Evolutionary conservation across 2,888 invertebrate genomes (phyloP), one percentile per base, ranked within the genome.

Genomic region (Apodemia mormo): DNA sequence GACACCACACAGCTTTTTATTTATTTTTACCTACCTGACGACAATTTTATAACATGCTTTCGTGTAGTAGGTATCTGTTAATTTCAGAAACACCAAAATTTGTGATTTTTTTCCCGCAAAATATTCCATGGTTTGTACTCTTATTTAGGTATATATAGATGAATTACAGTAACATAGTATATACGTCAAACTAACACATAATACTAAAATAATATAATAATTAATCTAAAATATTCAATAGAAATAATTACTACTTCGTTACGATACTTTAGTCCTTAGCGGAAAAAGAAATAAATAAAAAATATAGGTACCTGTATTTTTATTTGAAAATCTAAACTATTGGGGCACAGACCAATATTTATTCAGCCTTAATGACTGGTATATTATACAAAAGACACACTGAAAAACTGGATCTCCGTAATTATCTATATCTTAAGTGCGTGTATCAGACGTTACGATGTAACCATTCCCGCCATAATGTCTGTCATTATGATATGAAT

Each of bases 401-500:
- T 33, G 58, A 30, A 30, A 58, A 61, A 33, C 61, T 33, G 61
- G 30, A 61, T 61, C 33, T 33, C 61, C 14, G n/a, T 61, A 61
- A 61, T 61, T 61, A 61, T 61, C 61, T 61, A 7, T 5, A 61
- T 33, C 33, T 12, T 61, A 37, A 61, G 33, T 33, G 33, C 33
- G 61, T 61, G 33, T 33, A 61, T 61, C 61, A 61, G 61, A 61
- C 61, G 61, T 37, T 22, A 22, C n/a, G 52, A 52, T 52, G 52
- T 52, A 61, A 61, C 61, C 61, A 61, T 61, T 61, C 61, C 61
- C 14, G 30, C 33, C 61, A 69, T 72, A 69, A 69, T 72, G 65
- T 72, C 66, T 70, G 70, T 72, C 64, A 73, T 71, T 69, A 73
- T 68, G 66, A 40, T 49, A 30, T 70, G 68, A 72, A 78, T 78